Percentiles rank a stretch among this genome's conserved stretches.
These are phyloP conservation scores for Aviceda subcristata DNA, from an alignment of 2,113 vertebrate genomes.

Conservation along the genomic window DNA sequence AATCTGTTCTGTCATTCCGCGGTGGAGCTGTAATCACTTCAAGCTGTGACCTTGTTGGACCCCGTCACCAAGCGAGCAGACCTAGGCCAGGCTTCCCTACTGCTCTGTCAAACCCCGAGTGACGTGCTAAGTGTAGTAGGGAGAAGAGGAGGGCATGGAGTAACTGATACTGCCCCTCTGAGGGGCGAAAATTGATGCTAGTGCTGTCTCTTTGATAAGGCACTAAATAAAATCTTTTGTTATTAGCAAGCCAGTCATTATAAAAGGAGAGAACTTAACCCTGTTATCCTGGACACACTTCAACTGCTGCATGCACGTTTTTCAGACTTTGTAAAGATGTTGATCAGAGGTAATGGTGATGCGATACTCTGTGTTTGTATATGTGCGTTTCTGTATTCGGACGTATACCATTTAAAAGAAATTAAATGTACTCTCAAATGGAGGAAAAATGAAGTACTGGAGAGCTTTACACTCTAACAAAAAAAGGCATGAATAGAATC, in stretches of 20 bases:
- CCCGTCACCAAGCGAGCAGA: rapidly evolving
- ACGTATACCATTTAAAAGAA: background rate
- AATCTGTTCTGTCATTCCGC: background rate
- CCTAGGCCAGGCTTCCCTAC: background rate
- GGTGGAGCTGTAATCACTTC: background rate
- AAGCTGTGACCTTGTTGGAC: background rate
- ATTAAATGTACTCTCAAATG: background rate
- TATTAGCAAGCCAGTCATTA: background rate
- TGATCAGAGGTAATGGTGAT: background rate
- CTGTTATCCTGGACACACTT: background rate
- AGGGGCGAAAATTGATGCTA: background rate
- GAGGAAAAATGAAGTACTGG: background rate
- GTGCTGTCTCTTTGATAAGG: background rate
- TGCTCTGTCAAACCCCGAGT: rapidly evolving
- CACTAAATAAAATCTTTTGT: background rate
- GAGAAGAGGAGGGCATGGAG: background rate
- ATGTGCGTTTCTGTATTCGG: background rate
- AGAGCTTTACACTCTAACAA: background rate
- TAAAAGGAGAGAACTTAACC: background rate
- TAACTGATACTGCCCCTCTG: background rate
- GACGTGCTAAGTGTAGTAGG: rapidly evolving
- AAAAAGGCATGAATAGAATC: background rate
- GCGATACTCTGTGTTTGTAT: background rate
- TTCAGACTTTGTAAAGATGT: background rate
- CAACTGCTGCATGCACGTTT: background rate